Percentiles rank a stretch among this genome's conserved stretches.
Conservation (phyloP, 2,113 vertebrate species). For the Uropsilus gracilis region DNA sequence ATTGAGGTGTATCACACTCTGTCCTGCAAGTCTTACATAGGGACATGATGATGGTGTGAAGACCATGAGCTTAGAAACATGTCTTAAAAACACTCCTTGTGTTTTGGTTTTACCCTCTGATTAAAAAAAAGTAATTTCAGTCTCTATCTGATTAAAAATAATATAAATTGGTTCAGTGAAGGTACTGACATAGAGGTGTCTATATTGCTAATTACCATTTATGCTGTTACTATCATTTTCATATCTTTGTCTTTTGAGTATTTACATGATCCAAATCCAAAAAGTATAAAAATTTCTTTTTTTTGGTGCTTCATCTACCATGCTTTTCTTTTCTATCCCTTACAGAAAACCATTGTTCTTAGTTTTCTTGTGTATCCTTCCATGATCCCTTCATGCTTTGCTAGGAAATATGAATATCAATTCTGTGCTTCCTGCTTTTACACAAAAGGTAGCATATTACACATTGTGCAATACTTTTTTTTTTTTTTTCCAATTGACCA, state of each 20-base stretch:
- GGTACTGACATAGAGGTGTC: background rate
- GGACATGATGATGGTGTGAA: background rate
- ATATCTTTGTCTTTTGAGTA: background rate
- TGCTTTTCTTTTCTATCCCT: background rate
- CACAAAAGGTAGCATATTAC: background rate
- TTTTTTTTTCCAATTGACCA: background rate
- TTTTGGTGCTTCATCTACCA: background rate
- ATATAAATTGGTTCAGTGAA: background rate
- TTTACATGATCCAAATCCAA: background rate
- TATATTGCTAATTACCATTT: background rate
- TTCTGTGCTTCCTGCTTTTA: background rate
- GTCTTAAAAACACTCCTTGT: background rate
- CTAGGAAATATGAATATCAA: background rate
- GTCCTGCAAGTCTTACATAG: background rate
- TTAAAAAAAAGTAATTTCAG: background rate
- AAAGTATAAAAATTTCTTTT: background rate
- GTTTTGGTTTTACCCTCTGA: background rate
- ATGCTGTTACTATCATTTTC: background rate
- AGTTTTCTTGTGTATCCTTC: background rate
- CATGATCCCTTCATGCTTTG: background rate
- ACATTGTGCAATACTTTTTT: background rate
- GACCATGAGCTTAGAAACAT: background rate
- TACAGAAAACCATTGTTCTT: background rate
- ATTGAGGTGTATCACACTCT: background rate
- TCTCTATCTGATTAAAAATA: background rate